Evolutionary conservation across 2,113 vertebrate species (phyloP), one percentile per base, ranked within the genome.

Genomic region (Sorex araneus): DNA sequence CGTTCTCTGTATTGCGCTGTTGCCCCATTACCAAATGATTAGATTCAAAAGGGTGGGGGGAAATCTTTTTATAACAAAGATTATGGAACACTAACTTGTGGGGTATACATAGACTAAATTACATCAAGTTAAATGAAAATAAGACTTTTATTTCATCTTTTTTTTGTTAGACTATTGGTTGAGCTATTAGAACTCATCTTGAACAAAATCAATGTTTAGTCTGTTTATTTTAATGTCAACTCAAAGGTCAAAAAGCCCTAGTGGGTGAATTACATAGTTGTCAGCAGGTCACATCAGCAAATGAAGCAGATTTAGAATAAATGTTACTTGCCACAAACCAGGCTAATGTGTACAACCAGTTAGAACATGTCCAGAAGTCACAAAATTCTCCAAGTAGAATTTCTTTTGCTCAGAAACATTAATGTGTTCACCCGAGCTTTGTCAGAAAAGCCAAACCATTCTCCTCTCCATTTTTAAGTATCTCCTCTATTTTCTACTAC

Each of bases 121-220:
- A 70, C 36, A 97, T 21, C 1, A 88, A 27, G n/a, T 64, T 97
- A 97, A 79, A 96, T 95, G 78, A 96, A 94, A 92, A 96, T 90
- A 88, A 93, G 12, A 93, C 95, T 95, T 96, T 70, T 81, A 89
- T 92, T 78, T 92, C 47, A 34, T 32, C 66, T 71, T 67, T 92
- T 91, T 50, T 84, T 67, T 66, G 28, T 89, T 91, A 69, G 13
- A 43, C 36, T 78, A 79, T 64, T 75, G 30, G 69, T 94, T 96
- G 91, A 97, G 92, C 50, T 95, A 96, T n/a, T 95, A 96, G 92
- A 97, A 97, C 93, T 97, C 96, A 95, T 97, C 97, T 94, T 92
- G 89, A 89, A 71, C 76, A 96, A 91, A 97, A 97, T 96, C 64
- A 97, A 54, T 96, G 74, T 88, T 93, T 97, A 76, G 85, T 97